Evolutionary conservation across 1,140 invertebrate species (phyloP), one percentile per base, ranked within the genome.

Genomic region (Lordiphosa collinella): DNA sequence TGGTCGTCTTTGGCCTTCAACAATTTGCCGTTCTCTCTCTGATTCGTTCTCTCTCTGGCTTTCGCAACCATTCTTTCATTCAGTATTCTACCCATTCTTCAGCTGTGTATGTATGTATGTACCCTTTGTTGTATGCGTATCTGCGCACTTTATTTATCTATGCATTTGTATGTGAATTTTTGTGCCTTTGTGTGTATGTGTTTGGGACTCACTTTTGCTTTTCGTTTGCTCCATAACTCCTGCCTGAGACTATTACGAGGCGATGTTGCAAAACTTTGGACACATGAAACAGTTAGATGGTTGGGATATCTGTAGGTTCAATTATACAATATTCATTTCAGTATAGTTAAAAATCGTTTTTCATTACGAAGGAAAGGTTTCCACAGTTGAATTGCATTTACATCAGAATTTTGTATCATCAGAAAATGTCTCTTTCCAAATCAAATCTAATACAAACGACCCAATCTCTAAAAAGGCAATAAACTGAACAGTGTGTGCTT

Each of bases 191-290:
- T 55, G 50, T 29, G 0, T 53, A 18, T 51, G 51, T 40, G 41
- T 38, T 51, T 49, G 60, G 48, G 63, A 51, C 54, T 65, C 65
- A 70, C 60, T 79, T 82, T 82, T 82, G 60, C 56, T 79, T 75
- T 79, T 79, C 18, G 40, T 36, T 36, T 48, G 31, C 46, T 6
- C 3, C 41, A 44, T 13, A 35, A 52, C 58, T 71, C 54, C 53
- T 49, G 54, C 44, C 58, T 66, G 48, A 54, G 41, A 36, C 36
- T 63, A 56, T 31, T 66, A 56, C 61, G 54, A 64, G 9, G 16
- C 3, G 18, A 18, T 7, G 1, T 9, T 22, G 18, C 18, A 3
- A 38, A 2, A 40, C 11, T 29, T 3, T 29, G 41, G 29, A n/a
- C 25, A 25, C 40, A 43, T 43, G 5, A 25, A 6, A 25, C 1